Evolutionary conservation across 1,140 invertebrate genomes (phyloP), one percentile per base, ranked within the genome.

Genomic region (Drosophila lacteicornis): DNA sequence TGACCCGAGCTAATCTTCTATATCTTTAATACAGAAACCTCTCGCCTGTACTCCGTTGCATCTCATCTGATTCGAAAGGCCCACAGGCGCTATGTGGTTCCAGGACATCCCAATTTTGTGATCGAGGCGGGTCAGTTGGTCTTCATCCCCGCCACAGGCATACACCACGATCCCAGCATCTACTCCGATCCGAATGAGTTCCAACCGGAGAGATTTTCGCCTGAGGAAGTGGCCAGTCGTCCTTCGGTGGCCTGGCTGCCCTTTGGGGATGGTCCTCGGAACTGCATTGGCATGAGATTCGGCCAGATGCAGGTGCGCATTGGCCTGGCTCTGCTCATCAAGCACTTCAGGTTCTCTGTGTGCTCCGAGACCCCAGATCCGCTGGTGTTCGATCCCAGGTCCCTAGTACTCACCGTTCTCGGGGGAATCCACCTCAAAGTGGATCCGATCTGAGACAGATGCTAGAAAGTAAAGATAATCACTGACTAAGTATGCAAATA

Each of bases 11-110:
- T 22, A 1, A 30, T 22, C 8, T 3, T 19, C 0, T 3, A 2
- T 36, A 15, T 27, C 6, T 22, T 3, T 22, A 38, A 19, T 4
- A 2, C 17, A 87, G 95, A 96, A 94, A 95, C 95, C 2, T 88
- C 96, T 79, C 93, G 96, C 7, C 94, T 94, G 55, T 94, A 95
- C 85, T 95, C 96, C 38, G 93, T 95, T 3, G 92, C 95, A 43
- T 93, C 94, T 5, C 84, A 94, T n/a, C 75, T 96, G 17, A 94
- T 95, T 81, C 93, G 96, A 50, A 80, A 93, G 38, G 95, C 95
- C 50, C 93, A 93, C 1, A 94, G 94, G 69, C 93, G 94, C 15
- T 95, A 94, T 73, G 80, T 96, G 7, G 94, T 95, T 12, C 94
- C 94, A 5, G 38, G 94, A 94, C 55, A 94, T 19, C 94, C 93